Base-by-base conservation (phyloP, 2,888 invertebrate genomes). In the Mamestra brassicae region DNA sequence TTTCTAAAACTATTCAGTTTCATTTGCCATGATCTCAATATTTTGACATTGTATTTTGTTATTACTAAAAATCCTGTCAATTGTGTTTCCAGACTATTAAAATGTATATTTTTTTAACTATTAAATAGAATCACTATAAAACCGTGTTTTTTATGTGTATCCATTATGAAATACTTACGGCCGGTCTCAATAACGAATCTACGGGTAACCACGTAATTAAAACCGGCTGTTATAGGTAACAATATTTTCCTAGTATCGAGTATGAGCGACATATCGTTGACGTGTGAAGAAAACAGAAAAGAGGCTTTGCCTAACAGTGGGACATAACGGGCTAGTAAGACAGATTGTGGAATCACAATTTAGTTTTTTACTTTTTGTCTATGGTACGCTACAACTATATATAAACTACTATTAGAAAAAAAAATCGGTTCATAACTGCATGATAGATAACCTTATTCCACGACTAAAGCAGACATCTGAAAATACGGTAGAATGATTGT, bases 1-100 rank as follows among this genome's bases (percentile, higher is more conserved):
- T 75, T 78, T 80, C 68, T 78, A 81, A 79, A 85, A 73, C 73
- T 74, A 10, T 78, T 80, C 78, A 78, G 78, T 84, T 84, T 82
- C 71, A 84, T 86, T 83, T 72, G 74, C 79, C 82, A 77, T 88
- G 87, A 87, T 88, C 89, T 86, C 86, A 87, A 86, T 87, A 76
- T 76, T 74, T 66, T 75, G 74, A 67, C 66, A 77, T 72, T 85
- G 74, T 87, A 68, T 76, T 77, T 75, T 69, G 58, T 77, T 80
- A 81, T 76, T 74, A 75, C 62, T 68, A 66, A 76, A 81, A 74
- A 66, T 68, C 58, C 74, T 80, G 58, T 78, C 71, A 71, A 63
- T 69, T 58, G 36, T 82, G 66, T 78, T 84, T 58, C 64, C 65
- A 64, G 38, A 47, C 36, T 69, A 72, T 58, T 64, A 66, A 81